Base-by-base conservation (phyloP, 2,113 vertebrate genomes). In the Syngnathus typhle region DNA sequence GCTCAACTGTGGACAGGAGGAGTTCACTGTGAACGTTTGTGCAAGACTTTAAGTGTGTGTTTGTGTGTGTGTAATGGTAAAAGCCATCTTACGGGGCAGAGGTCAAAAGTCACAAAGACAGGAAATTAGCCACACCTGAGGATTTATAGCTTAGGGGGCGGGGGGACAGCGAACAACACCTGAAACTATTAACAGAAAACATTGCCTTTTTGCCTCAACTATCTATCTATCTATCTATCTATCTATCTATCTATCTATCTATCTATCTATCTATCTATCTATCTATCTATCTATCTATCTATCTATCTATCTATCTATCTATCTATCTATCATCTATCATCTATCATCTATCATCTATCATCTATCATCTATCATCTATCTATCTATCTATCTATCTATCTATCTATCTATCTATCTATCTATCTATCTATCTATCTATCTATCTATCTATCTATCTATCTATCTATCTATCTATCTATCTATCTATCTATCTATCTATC, bases 101-200 rank as follows among this genome's bases (percentile, higher is more conserved):
- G 82, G 85, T 84, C 78, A 73, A 77, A 77, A 76, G 79, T 78
- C 77, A 66, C 68, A 54, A 56, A 70, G 82, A 80, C 82, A 84
- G 84, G 81, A 88, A 87, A 85, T 85, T 64, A 81, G 81, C 72
- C 69, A 78, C 84, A 86, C 87, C 84, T 87, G 83, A 81, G 73
- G 80, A 81, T 76, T 85, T 77, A 63, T 8, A 39, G 49, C 9
- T 8, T 8, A 23, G 44, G 67, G 44, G 44, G 13, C 12, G 13
- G 27, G 27, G 13, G 76, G 54, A 49, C 68, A 38, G 43, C 71
- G 67, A 59, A 38, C 67, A 76, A 63, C 51, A 16, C 61, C 77
- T 9, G 3, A 46, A 71, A 64, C 21, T 27, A 15, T 15, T 16
- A 44, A 39, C 12, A 43, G 11, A n/a, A 38, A 19, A 60, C 37